Percentiles rank a stretch among this genome's conserved stretches.
Evolutionary conservation across 1,140 invertebrate species (phyloP).

Genomic region (Saxidomus purpurata): DNA sequence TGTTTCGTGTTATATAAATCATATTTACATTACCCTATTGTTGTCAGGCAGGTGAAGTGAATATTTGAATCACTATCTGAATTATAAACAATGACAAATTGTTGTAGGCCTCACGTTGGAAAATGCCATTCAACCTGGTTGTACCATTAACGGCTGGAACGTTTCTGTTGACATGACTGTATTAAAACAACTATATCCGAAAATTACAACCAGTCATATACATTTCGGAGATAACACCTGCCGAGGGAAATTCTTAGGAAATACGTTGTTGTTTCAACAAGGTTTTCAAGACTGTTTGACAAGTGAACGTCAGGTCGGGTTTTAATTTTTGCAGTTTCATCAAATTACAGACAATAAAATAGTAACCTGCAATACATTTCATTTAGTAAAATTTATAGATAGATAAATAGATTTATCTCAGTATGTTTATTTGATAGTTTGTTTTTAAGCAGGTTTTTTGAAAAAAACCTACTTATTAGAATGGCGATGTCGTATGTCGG

Average conservation of each 20-base stretch:
- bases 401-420: not conserved
- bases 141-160: not conserved
- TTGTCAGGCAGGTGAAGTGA: no score
- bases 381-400: no score
- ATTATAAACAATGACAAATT: no score
- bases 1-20: no score
- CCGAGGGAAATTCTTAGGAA: not conserved
- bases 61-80: no score
- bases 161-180: not conserved
- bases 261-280: not conserved
- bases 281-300: slow-evolving; percentile 11
- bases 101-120: not conserved
- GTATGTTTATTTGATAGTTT: not conserved
- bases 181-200: slow-evolving; percentile 1
- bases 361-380: no score
- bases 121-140: not conserved
- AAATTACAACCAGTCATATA: not conserved
- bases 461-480: no score
- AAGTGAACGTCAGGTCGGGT: no score
- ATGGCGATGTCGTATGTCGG: no score
- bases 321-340: no score
- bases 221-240: slow-evolving; percentile 11
- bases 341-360: no score
- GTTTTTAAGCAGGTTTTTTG: not conserved
- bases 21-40: no score